A percentile compares a stretch with the other conserved stretches of the same genome.
These are phyloP conservation scores for Myathropa florea DNA, from an alignment of 2,888 invertebrate species.

Conservation along the genomic window DNA sequence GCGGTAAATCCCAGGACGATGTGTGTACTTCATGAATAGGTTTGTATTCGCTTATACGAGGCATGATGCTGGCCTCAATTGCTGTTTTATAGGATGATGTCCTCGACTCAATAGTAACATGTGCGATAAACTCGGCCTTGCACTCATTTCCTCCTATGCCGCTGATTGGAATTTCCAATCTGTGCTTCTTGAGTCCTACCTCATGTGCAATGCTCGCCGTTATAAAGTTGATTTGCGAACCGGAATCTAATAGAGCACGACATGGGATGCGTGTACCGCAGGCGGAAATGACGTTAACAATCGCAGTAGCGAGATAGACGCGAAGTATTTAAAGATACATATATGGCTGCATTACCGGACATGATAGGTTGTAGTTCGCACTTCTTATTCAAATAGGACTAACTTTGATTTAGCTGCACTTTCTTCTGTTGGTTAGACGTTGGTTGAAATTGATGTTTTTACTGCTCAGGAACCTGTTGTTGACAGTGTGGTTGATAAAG, in stretches of 20 bases:
- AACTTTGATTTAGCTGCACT: background rate
- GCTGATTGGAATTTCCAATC: background rate
- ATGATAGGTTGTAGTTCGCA: background rate
- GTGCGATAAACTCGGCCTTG: background rate
- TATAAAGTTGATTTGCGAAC: slow-evolving; percentile 23
- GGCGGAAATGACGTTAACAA: slow-evolving; percentile 1
- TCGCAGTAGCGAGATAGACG: slow-evolving; percentile 16
- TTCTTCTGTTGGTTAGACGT: background rate
- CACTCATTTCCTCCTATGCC: background rate
- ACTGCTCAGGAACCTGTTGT: background rate
- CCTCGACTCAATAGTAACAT: slow-evolving; percentile 6
- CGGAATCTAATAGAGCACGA: slow-evolving; percentile 16
- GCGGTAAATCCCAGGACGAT: slow-evolving; percentile 42
- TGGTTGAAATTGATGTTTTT: too few species aligned
- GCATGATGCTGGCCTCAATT: slow-evolving; percentile 17
- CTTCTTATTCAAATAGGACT: background rate
- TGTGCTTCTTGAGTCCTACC: too few species aligned
- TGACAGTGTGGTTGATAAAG: background rate
- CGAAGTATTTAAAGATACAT: background rate
- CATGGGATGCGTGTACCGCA: background rate
- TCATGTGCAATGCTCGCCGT: background rate
- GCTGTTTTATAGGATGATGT: background rate
- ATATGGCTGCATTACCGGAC: background rate
- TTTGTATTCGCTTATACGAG: slow-evolving; percentile 33
- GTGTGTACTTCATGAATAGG: slow-evolving; percentile 23